phyloP scores from a whole-genome alignment of 2,797 vertebrate genomes.

The Poliocrania exsul region DNA sequence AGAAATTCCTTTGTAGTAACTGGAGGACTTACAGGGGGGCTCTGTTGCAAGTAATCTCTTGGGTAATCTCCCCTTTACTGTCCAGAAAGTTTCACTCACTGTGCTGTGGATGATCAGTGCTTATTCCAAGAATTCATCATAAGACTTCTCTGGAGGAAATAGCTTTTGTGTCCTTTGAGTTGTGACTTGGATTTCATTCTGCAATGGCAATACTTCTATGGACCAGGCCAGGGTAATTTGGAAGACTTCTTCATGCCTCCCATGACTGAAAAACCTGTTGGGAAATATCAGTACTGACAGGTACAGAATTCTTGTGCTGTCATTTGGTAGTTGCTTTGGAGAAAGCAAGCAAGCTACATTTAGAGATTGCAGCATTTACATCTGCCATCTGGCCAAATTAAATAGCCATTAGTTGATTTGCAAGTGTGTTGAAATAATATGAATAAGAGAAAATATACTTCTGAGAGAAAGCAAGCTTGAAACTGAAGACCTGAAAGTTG shows the following conservation, averaged over 20 bases:
- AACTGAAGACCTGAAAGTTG: not conserved
- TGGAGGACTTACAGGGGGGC: not conserved
- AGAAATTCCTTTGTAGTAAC: not conserved
- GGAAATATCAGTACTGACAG: not conserved
- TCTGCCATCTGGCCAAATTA: not conserved
- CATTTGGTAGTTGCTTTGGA: not conserved
- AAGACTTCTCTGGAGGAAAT: not conserved
- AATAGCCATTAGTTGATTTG: not conserved
- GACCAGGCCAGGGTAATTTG: not conserved
- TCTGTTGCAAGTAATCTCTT: not conserved
- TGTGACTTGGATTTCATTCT: conserved; percentile 16
- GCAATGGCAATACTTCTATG: not conserved
- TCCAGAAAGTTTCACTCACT: not conserved
- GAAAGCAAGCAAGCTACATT: not conserved
- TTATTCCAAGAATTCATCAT: not conserved
- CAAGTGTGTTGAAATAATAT: not conserved
- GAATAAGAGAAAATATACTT: not conserved
- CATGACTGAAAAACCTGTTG: not conserved
- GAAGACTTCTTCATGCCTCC: not conserved
- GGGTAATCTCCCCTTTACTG: not conserved
- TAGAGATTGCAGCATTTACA: not conserved
- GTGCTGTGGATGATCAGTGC: not conserved
- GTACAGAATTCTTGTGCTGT: not conserved
- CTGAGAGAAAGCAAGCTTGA: not conserved
- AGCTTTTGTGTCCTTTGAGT: not conserved